Evolutionary conservation across 2,888 invertebrate species (phyloP).

Genomic region (Harpalus rufipes): DNA sequence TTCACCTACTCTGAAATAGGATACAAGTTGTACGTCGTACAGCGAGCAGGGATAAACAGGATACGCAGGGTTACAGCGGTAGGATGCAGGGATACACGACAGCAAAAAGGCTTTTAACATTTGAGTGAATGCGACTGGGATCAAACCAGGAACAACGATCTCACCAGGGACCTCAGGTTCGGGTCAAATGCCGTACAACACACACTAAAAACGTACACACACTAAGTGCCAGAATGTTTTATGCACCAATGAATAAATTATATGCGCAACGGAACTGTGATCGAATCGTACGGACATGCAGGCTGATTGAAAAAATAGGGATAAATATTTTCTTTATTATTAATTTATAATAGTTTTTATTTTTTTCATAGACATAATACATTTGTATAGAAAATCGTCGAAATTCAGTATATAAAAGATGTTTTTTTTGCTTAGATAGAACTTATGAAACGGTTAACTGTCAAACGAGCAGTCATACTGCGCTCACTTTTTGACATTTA

Average conservation of each 20-base stretch:
- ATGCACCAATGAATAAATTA: background rate
- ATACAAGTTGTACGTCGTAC: background rate
- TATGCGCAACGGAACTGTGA: background rate
- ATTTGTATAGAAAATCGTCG: too few relatives aligned
- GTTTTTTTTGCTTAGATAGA: too few relatives aligned
- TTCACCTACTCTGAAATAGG: background rate
- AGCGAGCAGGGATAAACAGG: too few relatives aligned
- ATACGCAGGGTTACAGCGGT: background rate
- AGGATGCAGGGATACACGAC: background rate
- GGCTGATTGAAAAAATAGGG: too few relatives aligned
- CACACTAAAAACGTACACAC: background rate
- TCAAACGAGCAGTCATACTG: too few relatives aligned
- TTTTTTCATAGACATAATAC: too few relatives aligned
- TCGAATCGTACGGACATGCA: too few relatives aligned
- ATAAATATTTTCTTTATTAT: too few relatives aligned
- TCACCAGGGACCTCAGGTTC: background rate
- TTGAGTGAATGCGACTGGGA: background rate
- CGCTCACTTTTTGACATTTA: too few relatives aligned
- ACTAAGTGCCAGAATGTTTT: background rate
- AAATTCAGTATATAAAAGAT: too few relatives aligned
- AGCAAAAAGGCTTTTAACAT: constrained; percentile 6
- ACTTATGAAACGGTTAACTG: too few relatives aligned
- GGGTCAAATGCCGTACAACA: background rate
- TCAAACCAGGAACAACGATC: background rate
- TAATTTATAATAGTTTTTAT: too few relatives aligned